Evolutionary conservation across 2,797 vertebrate species (phyloP), one percentile per base, ranked within the genome.

Genomic region (Chelon labrosus): DNA sequence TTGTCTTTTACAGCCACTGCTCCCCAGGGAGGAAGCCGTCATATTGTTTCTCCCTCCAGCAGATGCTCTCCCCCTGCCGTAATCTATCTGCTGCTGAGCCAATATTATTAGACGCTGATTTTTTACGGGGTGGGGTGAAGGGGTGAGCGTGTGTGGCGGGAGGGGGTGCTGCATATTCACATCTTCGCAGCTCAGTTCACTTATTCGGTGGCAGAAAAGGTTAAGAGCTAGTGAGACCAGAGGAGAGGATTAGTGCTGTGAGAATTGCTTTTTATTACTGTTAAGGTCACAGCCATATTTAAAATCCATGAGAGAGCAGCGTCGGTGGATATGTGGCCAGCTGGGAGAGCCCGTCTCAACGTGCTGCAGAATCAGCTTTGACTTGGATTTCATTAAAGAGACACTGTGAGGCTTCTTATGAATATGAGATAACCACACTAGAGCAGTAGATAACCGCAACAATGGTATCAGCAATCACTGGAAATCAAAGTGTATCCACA

Each of bases 201-300:
- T 88, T 86, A 85, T 84, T 90, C 70, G 2, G 69, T 75, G 74
- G 73, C 65, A 84, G 70, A 61, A 88, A 89, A 88, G 92, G 89
- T 92, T 89, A 92, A 90, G 86, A 91, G 88, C 80, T 62, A 83
- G 85, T 82, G 84, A 89, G 79, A 88, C 85, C 70, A 31, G 77
- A 83, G 88, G 71, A 83, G 83, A 82, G 90, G 91, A 90, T 92
- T 92, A 89, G 89, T 88, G 84, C 80, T 61, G 71, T 68, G 86
- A 89, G 88, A 91, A 90, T 84, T 82, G 88, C 85, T 92, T 91
- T 91, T 90, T 90, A 91, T 92, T 90, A 86, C 90, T 79, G 79
- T 70, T 93, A 92, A 93, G 92, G 91, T 94, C 92, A 92, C 59
- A 82, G 83, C 82, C 86, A 79, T 85, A 84, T 92, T 93, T 90